Evolutionary conservation across 2,888 invertebrate species (phyloP).

Genomic region (Chydorus sphaericus): DNA sequence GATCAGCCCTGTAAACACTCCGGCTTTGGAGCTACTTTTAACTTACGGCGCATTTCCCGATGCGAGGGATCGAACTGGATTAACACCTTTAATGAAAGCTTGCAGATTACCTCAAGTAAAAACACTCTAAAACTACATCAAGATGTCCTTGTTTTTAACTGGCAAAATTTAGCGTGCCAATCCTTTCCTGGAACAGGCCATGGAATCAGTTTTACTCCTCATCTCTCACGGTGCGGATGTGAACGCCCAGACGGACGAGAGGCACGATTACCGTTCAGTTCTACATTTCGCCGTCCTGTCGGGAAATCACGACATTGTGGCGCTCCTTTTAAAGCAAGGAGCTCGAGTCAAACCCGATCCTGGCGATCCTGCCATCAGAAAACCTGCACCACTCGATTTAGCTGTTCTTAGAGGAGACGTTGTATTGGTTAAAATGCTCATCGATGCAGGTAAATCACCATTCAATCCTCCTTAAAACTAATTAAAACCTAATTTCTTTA

Average conservation of each 20-base stretch:
- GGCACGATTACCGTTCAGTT: constrained; percentile 73
- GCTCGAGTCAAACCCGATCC: constrained; percentile 47
- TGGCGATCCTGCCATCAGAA: constrained; percentile 35
- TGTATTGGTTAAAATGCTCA: constrained; percentile 49
- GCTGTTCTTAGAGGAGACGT: constrained; percentile 71
- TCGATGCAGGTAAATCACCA: constrained; percentile 43
- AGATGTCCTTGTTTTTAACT: not conserved
- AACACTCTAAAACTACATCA: constrained; percentile 19
- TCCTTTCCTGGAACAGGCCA: constrained; percentile 39
- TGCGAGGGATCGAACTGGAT: constrained; percentile 66
- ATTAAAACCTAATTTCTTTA: constrained; percentile 16
- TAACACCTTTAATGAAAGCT: constrained; percentile 84
- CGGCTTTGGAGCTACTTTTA: constrained; percentile 64
- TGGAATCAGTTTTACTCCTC: constrained; percentile 57
- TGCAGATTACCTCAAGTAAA: constrained; percentile 57
- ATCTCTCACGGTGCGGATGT: constrained; percentile 70
- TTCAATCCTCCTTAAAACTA: not conserved
- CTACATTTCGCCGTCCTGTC: constrained; percentile 76
- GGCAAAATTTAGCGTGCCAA: not conserved
- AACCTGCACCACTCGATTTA: constrained; percentile 67
- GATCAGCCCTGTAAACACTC: constrained; percentile 56
- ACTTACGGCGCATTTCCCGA: constrained; percentile 78
- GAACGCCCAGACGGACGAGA: constrained; percentile 68
- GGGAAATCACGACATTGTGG: constrained; percentile 52
- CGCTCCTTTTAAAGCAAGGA: constrained; percentile 65